Conservation (phyloP, 1,140 invertebrate species). For the Drosophila suzukii region DNA sequence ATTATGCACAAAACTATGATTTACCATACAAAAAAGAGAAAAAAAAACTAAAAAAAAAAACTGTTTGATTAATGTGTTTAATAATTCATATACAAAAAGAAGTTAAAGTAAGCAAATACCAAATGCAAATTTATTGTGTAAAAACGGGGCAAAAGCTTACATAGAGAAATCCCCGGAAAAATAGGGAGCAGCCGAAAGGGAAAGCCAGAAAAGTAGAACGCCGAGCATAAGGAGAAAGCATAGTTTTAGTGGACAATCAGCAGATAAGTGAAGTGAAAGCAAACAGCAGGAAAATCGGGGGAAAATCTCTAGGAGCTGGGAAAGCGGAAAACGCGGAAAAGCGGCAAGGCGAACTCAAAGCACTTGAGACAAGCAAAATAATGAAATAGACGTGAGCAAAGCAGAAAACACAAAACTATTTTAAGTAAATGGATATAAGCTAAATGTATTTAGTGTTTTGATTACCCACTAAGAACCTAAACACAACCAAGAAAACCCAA, state of each 20-base stretch:
- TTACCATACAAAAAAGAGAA: slow-evolving; percentile 34
- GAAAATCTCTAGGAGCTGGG: slow-evolving; percentile 6
- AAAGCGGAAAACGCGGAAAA: slow-evolving; percentile 13
- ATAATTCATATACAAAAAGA: slow-evolving; percentile 41
- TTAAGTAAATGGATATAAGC: slow-evolving; percentile 65
- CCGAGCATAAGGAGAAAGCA: slow-evolving; percentile 62
- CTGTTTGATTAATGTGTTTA: slow-evolving; percentile 73
- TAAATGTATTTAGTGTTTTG: slow-evolving; percentile 83
- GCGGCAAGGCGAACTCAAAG: not conserved
- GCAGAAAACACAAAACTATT: slow-evolving; percentile 46
- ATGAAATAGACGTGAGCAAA: slow-evolving; percentile 28
- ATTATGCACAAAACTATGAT: slow-evolving; percentile 78
- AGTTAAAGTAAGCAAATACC: slow-evolving; percentile 24
- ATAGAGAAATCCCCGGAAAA: slow-evolving; percentile 21
- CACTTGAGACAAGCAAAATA: slow-evolving; percentile 19
- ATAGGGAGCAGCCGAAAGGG: slow-evolving; percentile 18
- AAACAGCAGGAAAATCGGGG: slow-evolving; percentile 18
- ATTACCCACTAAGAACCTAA: slow-evolving; percentile 64
- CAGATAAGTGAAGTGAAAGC: slow-evolving; percentile 55
- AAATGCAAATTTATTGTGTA: slow-evolving; percentile 50
- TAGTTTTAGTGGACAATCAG: slow-evolving; percentile 82
- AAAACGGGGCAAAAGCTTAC: slow-evolving; percentile 26
- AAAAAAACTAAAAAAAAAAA: slow-evolving; percentile 25
- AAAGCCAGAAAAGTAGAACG: slow-evolving; percentile 34
- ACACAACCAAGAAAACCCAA: slow-evolving; percentile 33